Conservation (phyloP, 2,888 invertebrate genomes). For the Lasius platythorax region DNA sequence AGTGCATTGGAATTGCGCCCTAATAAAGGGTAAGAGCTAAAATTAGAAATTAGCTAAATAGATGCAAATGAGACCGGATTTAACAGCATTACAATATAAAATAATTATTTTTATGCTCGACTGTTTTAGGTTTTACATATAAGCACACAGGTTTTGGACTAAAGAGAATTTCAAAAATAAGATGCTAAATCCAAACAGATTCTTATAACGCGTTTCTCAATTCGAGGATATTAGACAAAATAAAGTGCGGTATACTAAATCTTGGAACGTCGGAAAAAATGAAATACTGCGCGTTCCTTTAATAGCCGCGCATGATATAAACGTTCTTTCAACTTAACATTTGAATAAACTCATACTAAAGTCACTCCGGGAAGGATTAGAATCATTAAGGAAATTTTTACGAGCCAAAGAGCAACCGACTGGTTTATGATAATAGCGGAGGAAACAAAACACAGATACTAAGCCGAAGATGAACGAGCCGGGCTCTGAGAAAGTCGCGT, state of each 20-base stretch:
- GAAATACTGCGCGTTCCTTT: not conserved
- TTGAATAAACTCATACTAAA: conserved; percentile 14
- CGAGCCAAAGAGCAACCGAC: not conserved
- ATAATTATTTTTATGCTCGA: not conserved
- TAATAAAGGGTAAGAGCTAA: conserved; percentile 1
- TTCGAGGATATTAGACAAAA: not conserved
- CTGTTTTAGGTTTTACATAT: not conserved
- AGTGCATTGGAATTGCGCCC: not conserved
- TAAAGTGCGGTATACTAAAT: not conserved
- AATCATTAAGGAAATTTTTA: conserved; percentile 28
- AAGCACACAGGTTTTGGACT: not conserved
- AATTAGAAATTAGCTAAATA: not conserved
- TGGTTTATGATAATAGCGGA: conserved; percentile 9
- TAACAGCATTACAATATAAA: not conserved
- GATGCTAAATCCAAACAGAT: not conserved
- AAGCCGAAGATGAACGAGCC: conserved; percentile 15
- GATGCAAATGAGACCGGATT: not conserved
- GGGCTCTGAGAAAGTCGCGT: conserved; percentile 13
- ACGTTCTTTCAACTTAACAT: not conserved
- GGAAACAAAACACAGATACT: conserved; percentile 11
- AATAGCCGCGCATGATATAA: not conserved
- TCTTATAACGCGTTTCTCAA: not conserved
- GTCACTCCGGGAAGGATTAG: not conserved
- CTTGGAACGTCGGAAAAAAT: not conserved
- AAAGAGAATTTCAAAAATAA: not conserved